Percentiles rank a stretch among this genome's conserved stretches.
These are phyloP conservation scores for Rhagoletis pomonella DNA, from an alignment of 1,140 invertebrate species.

Conservation along the genomic window DNA sequence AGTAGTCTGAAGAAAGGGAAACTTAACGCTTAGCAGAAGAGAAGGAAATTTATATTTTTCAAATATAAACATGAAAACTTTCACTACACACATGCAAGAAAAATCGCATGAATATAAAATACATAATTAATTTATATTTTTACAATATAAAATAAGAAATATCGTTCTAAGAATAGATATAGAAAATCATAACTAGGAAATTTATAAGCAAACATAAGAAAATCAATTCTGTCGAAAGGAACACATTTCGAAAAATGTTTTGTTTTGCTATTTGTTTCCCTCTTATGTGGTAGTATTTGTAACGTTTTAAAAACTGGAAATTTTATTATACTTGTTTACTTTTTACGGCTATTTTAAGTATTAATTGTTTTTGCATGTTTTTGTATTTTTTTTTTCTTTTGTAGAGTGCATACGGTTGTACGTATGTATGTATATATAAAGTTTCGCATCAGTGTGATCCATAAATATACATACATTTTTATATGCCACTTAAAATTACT, in stretches of 20 bases:
- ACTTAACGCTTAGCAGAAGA: background rate
- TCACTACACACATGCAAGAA: constrained; percentile 39
- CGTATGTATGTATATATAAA: constrained; percentile 41
- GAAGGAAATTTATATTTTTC: constrained; percentile 26
- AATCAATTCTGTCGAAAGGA: constrained; percentile 23
- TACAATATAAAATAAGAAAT: constrained; percentile 41
- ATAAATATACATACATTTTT: constrained; percentile 44
- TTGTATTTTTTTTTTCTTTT: constrained; percentile 52
- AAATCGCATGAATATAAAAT: constrained; percentile 35
- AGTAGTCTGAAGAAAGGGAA: constrained; percentile 19
- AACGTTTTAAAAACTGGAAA: constrained; percentile 55
- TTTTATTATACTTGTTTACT: constrained; percentile 54
- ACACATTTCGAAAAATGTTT: constrained; percentile 9
- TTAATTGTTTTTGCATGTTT: constrained; percentile 15
- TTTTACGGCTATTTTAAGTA: constrained; percentile 56
- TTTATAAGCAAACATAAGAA: background rate
- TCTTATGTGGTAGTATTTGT: constrained; percentile 1
- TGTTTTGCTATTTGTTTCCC: constrained; percentile 21
- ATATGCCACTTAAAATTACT: constrained; percentile 58
- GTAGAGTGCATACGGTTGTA: constrained; percentile 46
- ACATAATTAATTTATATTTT: constrained; percentile 44
- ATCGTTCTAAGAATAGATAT: constrained; percentile 14
- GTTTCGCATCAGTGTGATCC: constrained; percentile 9
- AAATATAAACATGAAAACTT: constrained; percentile 48
- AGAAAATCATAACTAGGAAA: constrained; percentile 21